Evolutionary conservation across 2,888 invertebrate species (phyloP), one percentile per base, ranked within the genome.

Genomic region (Cryptus viduatorius): DNA sequence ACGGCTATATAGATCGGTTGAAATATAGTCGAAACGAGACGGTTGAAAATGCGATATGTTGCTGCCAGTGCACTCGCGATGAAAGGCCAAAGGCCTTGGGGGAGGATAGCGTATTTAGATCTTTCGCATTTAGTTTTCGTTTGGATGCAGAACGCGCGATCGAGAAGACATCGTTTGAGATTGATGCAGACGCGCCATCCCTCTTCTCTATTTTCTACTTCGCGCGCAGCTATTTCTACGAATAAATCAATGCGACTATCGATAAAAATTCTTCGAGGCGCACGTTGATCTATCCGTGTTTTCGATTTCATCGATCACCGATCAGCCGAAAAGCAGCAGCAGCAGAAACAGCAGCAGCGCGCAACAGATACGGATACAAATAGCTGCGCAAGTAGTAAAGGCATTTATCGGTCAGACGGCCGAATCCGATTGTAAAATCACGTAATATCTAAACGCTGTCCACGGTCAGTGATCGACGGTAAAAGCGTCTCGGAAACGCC

Each of bases 81-180:
- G 88, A 90, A 89, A 90, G 90, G 90, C 89, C 89, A 91, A 90
- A 90, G 87, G 87, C 90, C 91, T 90, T 88, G 89, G 88, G 85
- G 83, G 83, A 86, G 86, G 86, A 89, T 88, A 86, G 12, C 37
- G 42, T 67, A 64, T 65, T 76, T 42, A 44, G 44, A 71, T 79
- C 50, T 48, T 68, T 44, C 83, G 31, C 59, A 31, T 37, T 8
- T 37, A 37, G 37, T 37, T 37, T 8, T 37, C 8, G 7, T 37
- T 37, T 37, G 37, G 37, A 37, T 37, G 37, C 37, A 37, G 7
- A 37, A 37, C 53, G 50, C 42, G 29, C 56, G 7, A 65, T n/a
- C 53, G 61, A 61, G 50, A 53, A 61, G 19, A 64, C 31, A 31
- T 8, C 59, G 53, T 53, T 7, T 8, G 37, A 37, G 37, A 37